Evolutionary conservation across 2,888 invertebrate species (phyloP).

Genomic region (Ornithoptera alexandrae): DNA sequence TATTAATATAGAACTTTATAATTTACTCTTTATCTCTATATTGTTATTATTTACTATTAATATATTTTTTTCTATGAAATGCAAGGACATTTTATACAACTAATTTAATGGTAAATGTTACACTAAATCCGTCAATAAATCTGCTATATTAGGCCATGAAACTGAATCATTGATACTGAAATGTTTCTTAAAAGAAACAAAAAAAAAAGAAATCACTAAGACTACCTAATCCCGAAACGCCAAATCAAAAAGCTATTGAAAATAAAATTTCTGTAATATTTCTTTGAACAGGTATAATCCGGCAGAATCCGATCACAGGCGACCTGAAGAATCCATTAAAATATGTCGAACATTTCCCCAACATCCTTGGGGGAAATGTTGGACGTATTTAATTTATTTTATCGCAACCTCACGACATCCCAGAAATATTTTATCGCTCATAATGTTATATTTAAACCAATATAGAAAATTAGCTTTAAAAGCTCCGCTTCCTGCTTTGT

Average conservation of each 20-base stretch:
- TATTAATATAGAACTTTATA: no score
- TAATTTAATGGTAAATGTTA: no score
- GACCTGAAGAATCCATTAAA: constrained; percentile 17
- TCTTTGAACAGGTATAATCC: constrained; percentile 14
- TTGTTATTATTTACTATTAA: no score
- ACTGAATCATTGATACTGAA: background rate
- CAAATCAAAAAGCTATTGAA: constrained; percentile 20
- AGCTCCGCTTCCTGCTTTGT: background rate
- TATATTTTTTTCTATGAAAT: no score
- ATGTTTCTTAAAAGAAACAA: background rate
- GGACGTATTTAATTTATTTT: constrained; percentile 16
- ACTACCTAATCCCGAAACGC: background rate
- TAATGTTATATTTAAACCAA: background rate
- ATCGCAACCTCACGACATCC: constrained; percentile 7
- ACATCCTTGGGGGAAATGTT: constrained; percentile 13
- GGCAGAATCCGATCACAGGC: constrained; percentile 4
- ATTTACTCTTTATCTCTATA: no score
- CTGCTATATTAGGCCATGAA: background rate
- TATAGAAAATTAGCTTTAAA: background rate
- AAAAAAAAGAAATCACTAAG: no score
- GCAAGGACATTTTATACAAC: no score
- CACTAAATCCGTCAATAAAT: no score
- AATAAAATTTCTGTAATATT: constrained; percentile 12
- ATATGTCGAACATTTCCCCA: constrained; percentile 5
- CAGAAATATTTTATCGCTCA: background rate